Percentiles rank a stretch among this genome's conserved stretches.
Conservation (phyloP, 2,888 invertebrate species). For the Dolomedes plantarius region DNA sequence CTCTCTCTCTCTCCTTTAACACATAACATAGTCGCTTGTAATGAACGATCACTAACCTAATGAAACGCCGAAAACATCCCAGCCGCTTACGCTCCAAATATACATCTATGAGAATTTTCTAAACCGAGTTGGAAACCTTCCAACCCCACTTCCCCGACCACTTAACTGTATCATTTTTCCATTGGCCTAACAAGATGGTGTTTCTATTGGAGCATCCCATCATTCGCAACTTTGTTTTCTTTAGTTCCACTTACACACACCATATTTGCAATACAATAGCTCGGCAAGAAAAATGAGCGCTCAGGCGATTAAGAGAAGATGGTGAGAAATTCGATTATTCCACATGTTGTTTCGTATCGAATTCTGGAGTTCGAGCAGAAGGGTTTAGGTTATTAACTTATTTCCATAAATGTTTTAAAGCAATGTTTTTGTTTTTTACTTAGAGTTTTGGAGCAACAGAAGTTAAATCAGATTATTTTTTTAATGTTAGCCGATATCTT, state of each 20-base stretch:
- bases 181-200: conserved; percentile 4
- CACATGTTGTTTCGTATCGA: neutral
- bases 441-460: too few species aligned
- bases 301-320: neutral
- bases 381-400: neutral
- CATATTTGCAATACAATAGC: conserved; percentile 15
- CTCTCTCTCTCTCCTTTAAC: too few species aligned
- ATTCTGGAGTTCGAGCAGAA: neutral
- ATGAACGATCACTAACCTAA: too few species aligned
- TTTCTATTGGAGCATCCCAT: conserved; percentile 1
- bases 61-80: too few species aligned
- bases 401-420: neutral
- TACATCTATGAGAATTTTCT: neutral
- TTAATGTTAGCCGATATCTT: too few species aligned
- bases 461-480: too few species aligned
- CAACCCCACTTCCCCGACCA: neutral
- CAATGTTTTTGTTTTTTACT: too few species aligned
- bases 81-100: neutral
- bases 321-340: neutral
- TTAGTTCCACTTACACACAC: conserved; percentile 1
- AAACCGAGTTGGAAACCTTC: neutral
- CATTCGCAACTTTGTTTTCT: neutral
- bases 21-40: too few species aligned
- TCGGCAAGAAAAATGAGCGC: neutral
- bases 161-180: conserved; percentile 16